phyloP scores from a whole-genome alignment of 2,888 invertebrate species.

The Cyclophora albipunctata region DNA sequence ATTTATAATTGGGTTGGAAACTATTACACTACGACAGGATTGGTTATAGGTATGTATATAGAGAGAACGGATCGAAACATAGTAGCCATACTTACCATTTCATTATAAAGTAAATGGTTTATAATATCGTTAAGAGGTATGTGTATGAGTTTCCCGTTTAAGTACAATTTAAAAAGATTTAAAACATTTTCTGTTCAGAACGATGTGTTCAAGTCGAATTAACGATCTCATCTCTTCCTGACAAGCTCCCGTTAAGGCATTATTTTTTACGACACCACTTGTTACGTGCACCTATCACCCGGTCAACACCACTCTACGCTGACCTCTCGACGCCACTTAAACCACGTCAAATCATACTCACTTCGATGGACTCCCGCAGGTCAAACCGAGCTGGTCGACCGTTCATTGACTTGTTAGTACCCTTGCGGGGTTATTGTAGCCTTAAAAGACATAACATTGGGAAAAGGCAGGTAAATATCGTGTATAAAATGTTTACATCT shows the following conservation, averaged over 20 bases:
- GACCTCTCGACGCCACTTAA: conserved; percentile 12
- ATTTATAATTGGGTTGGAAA: too few species aligned
- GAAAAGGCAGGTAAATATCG: conserved; percentile 18
- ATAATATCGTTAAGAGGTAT: too few species aligned
- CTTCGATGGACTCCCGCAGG: conserved; percentile 6
- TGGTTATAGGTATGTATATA: too few species aligned
- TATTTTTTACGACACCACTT: conserved; percentile 39
- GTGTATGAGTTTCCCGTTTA: too few species aligned
- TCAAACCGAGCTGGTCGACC: conserved; percentile 14
- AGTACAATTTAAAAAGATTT: background rate
- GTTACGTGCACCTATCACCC: conserved; percentile 30
- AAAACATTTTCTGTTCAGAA: conserved; percentile 6
- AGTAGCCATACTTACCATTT: too few species aligned
- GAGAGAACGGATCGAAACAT: too few species aligned
- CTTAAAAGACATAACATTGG: conserved; percentile 23
- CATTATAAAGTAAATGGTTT: too few species aligned
- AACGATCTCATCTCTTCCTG: conserved; percentile 16
- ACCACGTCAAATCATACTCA: conserved; percentile 1
- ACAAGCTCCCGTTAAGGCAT: conserved; percentile 23
- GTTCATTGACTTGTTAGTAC: conserved; percentile 23
- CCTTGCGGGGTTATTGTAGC: conserved; percentile 18
- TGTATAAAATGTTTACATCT: conserved; percentile 7
- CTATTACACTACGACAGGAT: too few species aligned
- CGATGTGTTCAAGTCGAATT: conserved; percentile 17
- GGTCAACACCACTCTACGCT: conserved; percentile 20